Percentiles rank a stretch among this genome's conserved stretches.
These are phyloP conservation scores for Clistopyga incitator DNA, from an alignment of 2,888 invertebrate genomes.

Conservation along the genomic window DNA sequence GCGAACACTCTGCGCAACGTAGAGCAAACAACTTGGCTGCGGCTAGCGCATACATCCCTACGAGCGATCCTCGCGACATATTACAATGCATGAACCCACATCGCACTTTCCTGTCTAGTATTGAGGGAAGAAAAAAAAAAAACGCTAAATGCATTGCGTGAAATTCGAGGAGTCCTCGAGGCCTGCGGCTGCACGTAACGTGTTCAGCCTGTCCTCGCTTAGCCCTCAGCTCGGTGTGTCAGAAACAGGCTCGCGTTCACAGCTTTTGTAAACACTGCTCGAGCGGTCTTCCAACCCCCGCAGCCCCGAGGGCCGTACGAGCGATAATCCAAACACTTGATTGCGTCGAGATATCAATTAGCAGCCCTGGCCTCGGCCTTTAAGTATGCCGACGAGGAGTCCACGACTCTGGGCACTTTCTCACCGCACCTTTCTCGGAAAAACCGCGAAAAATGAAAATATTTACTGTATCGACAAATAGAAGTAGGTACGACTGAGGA, in stretches of 20 bases:
- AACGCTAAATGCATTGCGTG: constrained; percentile 64
- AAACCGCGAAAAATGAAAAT: constrained; percentile 42
- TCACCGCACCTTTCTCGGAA: constrained; percentile 13
- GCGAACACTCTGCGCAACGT: constrained; percentile 48
- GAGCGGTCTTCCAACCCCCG: constrained; percentile 63
- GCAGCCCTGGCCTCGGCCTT: constrained; percentile 69
- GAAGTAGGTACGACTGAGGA: not conserved
- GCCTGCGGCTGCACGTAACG: constrained; percentile 68
- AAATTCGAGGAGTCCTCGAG: constrained; percentile 64
- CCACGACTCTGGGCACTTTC: constrained; percentile 5
- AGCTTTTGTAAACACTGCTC: constrained; percentile 80
- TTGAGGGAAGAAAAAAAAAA: constrained; percentile 55
- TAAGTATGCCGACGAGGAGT: constrained; percentile 55
- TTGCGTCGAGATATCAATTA: constrained; percentile 83
- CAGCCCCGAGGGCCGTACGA: constrained; percentile 49
- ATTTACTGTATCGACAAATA: constrained; percentile 12
- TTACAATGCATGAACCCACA: constrained; percentile 72
- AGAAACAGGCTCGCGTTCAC: constrained; percentile 79
- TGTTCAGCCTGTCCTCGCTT: constrained; percentile 51
- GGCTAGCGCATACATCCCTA: constrained; percentile 58
- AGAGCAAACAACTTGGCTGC: constrained; percentile 58
- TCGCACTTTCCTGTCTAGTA: constrained; percentile 48
- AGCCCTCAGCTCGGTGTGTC: constrained; percentile 73
- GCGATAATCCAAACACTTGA: constrained; percentile 83
- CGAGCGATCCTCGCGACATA: constrained; percentile 56